Evolutionary conservation across 2,113 vertebrate species (phyloP).

Genomic region (Scomber colias): DNA sequence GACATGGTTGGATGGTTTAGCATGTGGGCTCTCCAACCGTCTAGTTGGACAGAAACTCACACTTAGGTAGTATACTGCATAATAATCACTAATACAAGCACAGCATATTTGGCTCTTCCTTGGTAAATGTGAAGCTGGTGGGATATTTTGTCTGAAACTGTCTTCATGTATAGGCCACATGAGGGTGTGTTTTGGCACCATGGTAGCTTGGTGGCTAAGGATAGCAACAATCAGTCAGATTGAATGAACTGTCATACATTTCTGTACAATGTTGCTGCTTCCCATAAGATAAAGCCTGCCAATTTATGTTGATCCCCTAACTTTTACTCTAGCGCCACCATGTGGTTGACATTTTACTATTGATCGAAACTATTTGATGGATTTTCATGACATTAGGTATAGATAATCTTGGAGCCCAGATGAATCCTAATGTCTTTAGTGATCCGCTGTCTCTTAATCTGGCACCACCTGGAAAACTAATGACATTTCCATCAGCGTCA

Average conservation of each 20-base stretch:
- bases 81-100: background rate
- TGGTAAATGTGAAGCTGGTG: no score
- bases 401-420: background rate
- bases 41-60: conserved; percentile 26
- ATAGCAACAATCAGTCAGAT: no score
- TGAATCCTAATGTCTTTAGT: background rate
- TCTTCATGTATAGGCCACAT: no score
- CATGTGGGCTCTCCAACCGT: background rate
- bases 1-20: background rate
- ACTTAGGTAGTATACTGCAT: background rate
- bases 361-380: background rate
- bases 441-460: background rate
- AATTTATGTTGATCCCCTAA: no score
- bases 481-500: background rate
- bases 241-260: no score
- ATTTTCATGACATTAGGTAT: background rate
- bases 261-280: no score
- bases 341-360: background rate
- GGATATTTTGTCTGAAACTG: no score
- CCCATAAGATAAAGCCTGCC: no score
- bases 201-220: no score
- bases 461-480: background rate
- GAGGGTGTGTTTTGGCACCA: no score
- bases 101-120: no score
- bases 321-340: no score